A percentile compares a stretch with the other conserved stretches of the same genome.
These are phyloP conservation scores for Aphidius colemani DNA, from an alignment of 2,888 invertebrate genomes.

Conservation along the genomic window DNA sequence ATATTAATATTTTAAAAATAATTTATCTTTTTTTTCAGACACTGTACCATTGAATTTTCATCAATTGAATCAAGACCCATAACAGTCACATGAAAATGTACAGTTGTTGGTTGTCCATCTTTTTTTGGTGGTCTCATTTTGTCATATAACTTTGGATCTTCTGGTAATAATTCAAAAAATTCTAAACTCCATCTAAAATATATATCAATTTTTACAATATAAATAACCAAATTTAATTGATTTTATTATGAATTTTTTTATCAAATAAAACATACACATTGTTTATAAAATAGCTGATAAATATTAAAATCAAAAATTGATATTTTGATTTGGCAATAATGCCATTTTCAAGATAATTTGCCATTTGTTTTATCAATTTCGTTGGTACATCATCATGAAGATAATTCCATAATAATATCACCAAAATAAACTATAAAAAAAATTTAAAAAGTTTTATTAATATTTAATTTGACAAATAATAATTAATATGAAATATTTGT, in stretches of 20 bases:
- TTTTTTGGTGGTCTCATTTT: constrained; percentile 93
- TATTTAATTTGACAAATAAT: no score
- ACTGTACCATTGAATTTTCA: constrained; percentile 87
- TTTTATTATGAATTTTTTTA: no score
- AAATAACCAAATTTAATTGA: not conserved
- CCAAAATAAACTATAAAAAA: not conserved
- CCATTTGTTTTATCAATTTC: constrained; percentile 5
- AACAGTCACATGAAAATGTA: constrained; percentile 90
- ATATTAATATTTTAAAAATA: not conserved
- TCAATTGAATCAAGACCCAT: constrained; percentile 96
- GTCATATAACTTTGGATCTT: constrained; percentile 85
- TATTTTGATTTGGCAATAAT: constrained; percentile 18
- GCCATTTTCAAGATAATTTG: constrained; percentile 11
- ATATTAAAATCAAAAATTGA: constrained; percentile 19
- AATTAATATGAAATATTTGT: no score
- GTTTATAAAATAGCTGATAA: constrained; percentile 34
- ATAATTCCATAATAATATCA: not conserved
- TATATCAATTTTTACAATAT: not conserved
- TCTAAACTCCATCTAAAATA: constrained; percentile 66
- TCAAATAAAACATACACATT: constrained; percentile 51
- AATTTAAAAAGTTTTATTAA: no score
- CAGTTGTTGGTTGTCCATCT: constrained; percentile 84
- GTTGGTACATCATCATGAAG: not conserved
- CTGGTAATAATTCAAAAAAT: constrained; percentile 83
- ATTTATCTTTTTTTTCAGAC: constrained; percentile 5